These are phyloP conservation scores for Hepsetus odoe DNA, from an alignment of 2,113 vertebrate species.

Conservation along the genomic window DNA sequence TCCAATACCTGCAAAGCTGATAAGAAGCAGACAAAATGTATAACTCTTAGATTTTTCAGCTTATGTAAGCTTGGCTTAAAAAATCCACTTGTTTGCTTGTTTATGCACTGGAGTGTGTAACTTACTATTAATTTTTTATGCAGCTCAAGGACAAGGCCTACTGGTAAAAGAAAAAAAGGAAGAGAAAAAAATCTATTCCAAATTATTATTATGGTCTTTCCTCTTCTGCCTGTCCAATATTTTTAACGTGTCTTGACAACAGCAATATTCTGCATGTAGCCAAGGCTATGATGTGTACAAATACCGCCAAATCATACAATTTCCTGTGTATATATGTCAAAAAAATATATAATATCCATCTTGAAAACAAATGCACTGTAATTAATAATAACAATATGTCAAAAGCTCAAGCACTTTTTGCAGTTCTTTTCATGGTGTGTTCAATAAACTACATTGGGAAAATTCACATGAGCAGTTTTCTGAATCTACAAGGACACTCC, in stretches of 20 bases:
- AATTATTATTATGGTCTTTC: conserved; percentile 4
- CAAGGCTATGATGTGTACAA: background rate
- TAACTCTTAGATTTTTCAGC: background rate
- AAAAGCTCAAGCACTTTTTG: conserved; percentile 34
- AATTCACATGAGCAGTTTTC: too few species aligned
- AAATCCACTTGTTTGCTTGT: background rate
- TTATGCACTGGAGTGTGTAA: background rate
- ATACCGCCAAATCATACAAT: conserved; percentile 20
- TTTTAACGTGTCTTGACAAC: conserved; percentile 1
- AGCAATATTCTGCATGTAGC: background rate
- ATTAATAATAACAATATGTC: conserved; percentile 6
- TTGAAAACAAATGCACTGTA: conserved; percentile 33
- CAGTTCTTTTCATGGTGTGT: conserved; percentile 5
- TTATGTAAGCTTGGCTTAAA: conserved; percentile 6
- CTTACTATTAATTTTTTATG: background rate
- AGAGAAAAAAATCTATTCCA: background rate
- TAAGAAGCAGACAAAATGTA: conserved; percentile 1
- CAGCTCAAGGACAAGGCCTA: background rate
- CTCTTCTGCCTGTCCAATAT: background rate
- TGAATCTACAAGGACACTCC: background rate
- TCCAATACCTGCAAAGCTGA: conserved; percentile 19
- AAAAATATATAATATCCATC: conserved; percentile 26
- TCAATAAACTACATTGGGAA: conserved; percentile 35
- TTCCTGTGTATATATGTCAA: conserved; percentile 13
- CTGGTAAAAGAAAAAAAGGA: background rate